Base-by-base conservation (phyloP, 1,140 invertebrate genomes). In the Atta texana region DNA sequence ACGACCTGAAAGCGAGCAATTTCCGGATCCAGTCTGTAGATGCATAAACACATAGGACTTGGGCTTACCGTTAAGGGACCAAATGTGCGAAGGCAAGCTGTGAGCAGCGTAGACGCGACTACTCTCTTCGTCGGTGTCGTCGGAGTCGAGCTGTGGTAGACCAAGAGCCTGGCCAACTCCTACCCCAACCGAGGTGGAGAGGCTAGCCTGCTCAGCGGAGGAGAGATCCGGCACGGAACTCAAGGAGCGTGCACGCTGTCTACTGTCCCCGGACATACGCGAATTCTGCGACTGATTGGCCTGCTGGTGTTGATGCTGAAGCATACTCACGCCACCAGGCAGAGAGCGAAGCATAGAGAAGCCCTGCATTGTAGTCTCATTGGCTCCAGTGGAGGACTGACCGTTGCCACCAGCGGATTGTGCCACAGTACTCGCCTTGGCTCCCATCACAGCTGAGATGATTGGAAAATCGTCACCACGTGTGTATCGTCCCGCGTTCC, bases 81-180 rank as follows among this genome's bases (percentile, higher is more conserved):
- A 98, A 96, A 98, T 98, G 94, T 98, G 98, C 89, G 98, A 98
- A 94, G 98, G 98, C 95, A 98, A 96, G 89, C 98, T 98, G 94
- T 98, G 98, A 91, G 98, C 97, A 82, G 98, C 97, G 94, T 98
- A 98, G 18, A 98, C 97, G 86, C 98, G 96, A 81, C 97, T 97
- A 51, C 93, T 95, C 87, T 94, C 95, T 87, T 95, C 94, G 68
- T 95, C 95, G 18, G 94, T 88, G 88, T 95, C 94, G 69, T 95
- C 94, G 1, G 92, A 90, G 51, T 95, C 95, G 18, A 95, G 89
- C 81, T 94, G 94, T 18, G 93, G 94, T 64, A 95, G 86, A 72
- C 94, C 95, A 69, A 95, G 90, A 7, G 94, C 93, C 81, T 95
- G 95, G 31, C 94, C 94, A 68, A 95, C 94, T 66, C 93, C 93